Conservation (phyloP, 2,797 vertebrate genomes). For the Mus minutoides region DNA sequence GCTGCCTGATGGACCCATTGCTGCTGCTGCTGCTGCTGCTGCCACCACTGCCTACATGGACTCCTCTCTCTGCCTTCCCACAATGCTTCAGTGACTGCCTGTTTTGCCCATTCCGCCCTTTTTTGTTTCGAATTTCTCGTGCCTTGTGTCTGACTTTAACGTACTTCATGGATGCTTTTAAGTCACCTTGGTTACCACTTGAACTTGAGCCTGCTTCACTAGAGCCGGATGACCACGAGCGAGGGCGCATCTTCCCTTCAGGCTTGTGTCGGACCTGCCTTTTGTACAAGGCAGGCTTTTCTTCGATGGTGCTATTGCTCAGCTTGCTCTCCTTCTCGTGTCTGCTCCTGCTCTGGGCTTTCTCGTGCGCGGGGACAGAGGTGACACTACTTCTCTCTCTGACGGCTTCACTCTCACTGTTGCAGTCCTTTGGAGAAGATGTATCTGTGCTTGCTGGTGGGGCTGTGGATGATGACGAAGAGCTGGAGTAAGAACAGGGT, state of each 20-base stretch:
- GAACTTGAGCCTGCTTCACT: constrained; percentile 98
- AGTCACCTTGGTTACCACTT: constrained; percentile 94
- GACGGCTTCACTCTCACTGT: constrained; percentile 94
- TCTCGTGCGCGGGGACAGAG: constrained; percentile 86
- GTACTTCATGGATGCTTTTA: constrained; percentile 90
- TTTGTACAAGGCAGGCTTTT: constrained; percentile 90
- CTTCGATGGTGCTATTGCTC: constrained; percentile 88
- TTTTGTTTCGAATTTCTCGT: constrained; percentile 93
- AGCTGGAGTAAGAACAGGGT: constrained; percentile 95
- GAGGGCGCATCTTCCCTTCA: constrained; percentile 94
- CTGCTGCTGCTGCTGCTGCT: constrained; percentile 89
- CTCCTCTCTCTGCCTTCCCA: constrained; percentile 91
- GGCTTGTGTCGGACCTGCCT: constrained; percentile 93
- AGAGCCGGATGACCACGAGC: constrained; percentile 98
- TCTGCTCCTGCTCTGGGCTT: constrained; percentile 90
- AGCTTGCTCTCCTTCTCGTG: constrained; percentile 95
- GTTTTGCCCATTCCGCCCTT: constrained; percentile 92
- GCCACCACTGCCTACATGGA: constrained; percentile 87
- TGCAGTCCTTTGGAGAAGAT: constrained; percentile 98
- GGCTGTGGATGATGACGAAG: constrained; percentile 96
- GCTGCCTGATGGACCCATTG: constrained; percentile 90
- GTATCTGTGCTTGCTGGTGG: constrained; percentile 98
- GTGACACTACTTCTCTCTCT: constrained; percentile 90
- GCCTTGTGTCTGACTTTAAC: constrained; percentile 94
- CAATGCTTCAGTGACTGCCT: constrained; percentile 91